A percentile compares a stretch with the other conserved stretches of the same genome.
Evolutionary conservation across 2,113 vertebrate species (phyloP).

Genomic region (Etheostoma spectabile): DNA sequence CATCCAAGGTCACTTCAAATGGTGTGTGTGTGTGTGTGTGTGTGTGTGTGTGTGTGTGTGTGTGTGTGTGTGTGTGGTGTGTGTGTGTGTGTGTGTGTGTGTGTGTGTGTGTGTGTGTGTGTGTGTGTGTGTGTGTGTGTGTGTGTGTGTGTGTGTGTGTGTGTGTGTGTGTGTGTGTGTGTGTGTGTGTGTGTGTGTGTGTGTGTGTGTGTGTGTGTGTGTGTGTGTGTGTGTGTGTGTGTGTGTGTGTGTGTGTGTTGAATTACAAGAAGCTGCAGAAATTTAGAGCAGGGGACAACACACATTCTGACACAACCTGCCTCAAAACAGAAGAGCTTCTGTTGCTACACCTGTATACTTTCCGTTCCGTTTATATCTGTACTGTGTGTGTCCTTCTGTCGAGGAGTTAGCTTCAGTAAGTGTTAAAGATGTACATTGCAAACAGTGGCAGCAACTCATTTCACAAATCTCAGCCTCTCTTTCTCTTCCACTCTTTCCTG

Average conservation of each 20-base stretch:
- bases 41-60: slow-evolving; percentile 29
- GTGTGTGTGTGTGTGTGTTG: slow-evolving; percentile 46
- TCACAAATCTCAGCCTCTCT: neutral
- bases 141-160: no score
- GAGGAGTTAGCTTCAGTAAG: neutral
- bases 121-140: neutral
- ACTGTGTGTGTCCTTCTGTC: no score
- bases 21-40: slow-evolving; percentile 67
- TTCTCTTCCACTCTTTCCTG: neutral
- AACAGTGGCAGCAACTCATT: no score
- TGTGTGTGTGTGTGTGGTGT: slow-evolving; percentile 36
- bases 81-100: slow-evolving; percentile 55
- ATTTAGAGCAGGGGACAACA: slow-evolving; percentile 4
- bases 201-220: slow-evolving; percentile 38
- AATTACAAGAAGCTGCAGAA: slow-evolving; percentile 70
- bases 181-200: slow-evolving; percentile 57
- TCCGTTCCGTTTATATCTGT: neutral
- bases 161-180: slow-evolving; percentile 41
- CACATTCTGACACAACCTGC: neutral
- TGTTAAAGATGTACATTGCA: neutral
- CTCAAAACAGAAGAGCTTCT: slow-evolving; percentile 34
- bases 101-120: slow-evolving; percentile 51
- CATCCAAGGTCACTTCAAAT: slow-evolving; percentile 71
- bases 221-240: slow-evolving; percentile 50
- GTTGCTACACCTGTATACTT: neutral